Evolutionary conservation across 1,140 invertebrate genomes (phyloP).

Genomic region (Megathymus violae): DNA sequence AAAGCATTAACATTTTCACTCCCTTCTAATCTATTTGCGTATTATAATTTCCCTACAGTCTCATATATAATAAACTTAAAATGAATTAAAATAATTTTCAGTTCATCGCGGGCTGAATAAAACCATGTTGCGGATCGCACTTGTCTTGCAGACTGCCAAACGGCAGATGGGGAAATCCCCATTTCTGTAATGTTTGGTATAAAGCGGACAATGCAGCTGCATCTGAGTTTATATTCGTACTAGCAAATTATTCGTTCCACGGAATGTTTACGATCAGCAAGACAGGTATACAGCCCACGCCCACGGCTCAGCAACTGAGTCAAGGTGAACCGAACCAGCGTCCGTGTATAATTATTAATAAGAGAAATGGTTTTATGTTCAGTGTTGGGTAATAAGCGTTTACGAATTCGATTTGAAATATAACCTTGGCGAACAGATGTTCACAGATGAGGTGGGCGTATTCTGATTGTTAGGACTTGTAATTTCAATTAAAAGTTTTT

Average conservation of each 20-base stretch:
- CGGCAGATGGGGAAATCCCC: no score
- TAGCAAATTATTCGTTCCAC: slow-evolving; percentile 6
- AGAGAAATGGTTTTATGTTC: slow-evolving; percentile 28
- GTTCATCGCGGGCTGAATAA: no score
- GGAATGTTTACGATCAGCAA: slow-evolving; percentile 15
- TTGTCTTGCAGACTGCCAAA: no score
- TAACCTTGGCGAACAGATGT: slow-evolving; percentile 35
- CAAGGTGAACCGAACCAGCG: slow-evolving; percentile 29
- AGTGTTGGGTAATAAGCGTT: slow-evolving; percentile 23
- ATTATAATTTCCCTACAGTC: no score
- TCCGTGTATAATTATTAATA: slow-evolving; percentile 32
- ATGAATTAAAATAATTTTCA: no score
- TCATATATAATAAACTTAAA: no score
- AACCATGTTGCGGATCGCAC: no score
- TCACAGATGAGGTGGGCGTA: slow-evolving; percentile 25
- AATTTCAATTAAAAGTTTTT: slow-evolving; percentile 22
- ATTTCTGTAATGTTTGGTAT: no score
- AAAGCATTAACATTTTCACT: no score
- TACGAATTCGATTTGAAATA: slow-evolving; percentile 28
- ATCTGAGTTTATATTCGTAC: not conserved
- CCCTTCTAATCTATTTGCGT: no score
- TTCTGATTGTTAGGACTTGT: slow-evolving; percentile 25
- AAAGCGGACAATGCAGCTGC: not conserved
- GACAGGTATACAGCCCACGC: slow-evolving; percentile 31
- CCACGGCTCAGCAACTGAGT: slow-evolving; percentile 24